Evolutionary conservation across 1,140 invertebrate genomes (phyloP), one percentile per base, ranked within the genome.

Genomic region (Oryctes rhinoceros): DNA sequence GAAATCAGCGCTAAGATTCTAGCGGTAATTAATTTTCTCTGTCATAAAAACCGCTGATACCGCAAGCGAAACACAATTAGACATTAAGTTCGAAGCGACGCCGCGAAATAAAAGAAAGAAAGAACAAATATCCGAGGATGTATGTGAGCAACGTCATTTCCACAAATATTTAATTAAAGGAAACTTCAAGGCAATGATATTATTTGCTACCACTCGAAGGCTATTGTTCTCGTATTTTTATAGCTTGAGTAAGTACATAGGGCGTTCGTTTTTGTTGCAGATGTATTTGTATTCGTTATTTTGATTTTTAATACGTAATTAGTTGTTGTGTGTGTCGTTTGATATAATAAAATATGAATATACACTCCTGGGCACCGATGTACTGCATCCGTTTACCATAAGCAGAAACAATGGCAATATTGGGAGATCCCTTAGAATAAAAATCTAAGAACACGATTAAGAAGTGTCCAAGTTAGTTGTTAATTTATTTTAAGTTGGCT

Each of bases 1-100:
- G 74, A 76, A 75, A 76, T 76, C 74, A 44, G 37, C 13, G 35
- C 74, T 76, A 44, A 47, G 35, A 76, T 47, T 30, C 74, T 47
- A 44, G 15, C 35, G 15, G 74, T 47, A 76, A 76, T 76, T 76
- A 76, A 76, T 76, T 76, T 76, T n/a, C 15, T 76, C 74, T 44
- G 74, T 44, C 74, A 76, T 76, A 76, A 76, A 76, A 76, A 76
- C 74, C 47, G 74, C 74, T 76, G 74, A 76, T 76, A 76, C 74
- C 18, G 35, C 74, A 9, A 44, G 37, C 44, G 74, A 44, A 76
- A 76, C 15, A 76, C 74, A 76, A 76, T 76, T 76, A 76, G 74
- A 76, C 18, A 76, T 76, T 76, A 76, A 76, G 74, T 30, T 10
- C 44, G 35, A 76, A 35, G 7, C 74, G 74, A 47, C 74, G 35